A percentile compares a stretch with the other conserved stretches of the same genome.
These are phyloP conservation scores for Spilarctia lutea DNA, from an alignment of 2,888 invertebrate species.

Conservation along the genomic window DNA sequence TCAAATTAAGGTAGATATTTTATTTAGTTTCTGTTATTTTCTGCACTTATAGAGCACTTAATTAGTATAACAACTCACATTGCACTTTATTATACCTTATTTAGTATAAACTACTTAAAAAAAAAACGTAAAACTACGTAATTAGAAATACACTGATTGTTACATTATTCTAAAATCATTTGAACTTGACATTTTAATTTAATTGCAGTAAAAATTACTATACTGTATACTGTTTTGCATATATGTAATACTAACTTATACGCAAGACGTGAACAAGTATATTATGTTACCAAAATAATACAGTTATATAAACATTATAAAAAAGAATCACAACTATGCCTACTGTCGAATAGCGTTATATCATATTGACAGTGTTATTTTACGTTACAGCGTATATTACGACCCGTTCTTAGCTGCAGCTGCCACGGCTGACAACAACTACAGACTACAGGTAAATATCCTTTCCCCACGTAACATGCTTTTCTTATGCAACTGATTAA, in stretches of 20 bases:
- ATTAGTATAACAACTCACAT: constrained; percentile 32
- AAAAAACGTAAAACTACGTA: too few relatives aligned
- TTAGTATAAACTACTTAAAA: not conserved
- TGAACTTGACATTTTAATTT: not conserved
- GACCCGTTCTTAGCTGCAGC: constrained; percentile 98
- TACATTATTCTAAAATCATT: not conserved
- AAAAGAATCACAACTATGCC: not conserved
- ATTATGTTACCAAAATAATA: not conserved
- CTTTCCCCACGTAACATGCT: constrained; percentile 6
- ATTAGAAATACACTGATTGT: not conserved
- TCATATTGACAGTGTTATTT: constrained; percentile 41
- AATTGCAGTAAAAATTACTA: not conserved
- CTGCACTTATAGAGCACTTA: constrained; percentile 46
- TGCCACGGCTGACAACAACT: constrained; percentile 94
- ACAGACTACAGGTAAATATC: constrained; percentile 94
- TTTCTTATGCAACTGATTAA: constrained; percentile 19
- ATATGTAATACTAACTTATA: not conserved
- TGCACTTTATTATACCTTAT: constrained; percentile 40
- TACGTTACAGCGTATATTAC: constrained; percentile 94
- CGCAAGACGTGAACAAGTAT: not conserved
- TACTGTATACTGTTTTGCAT: not conserved
- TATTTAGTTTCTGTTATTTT: constrained; percentile 36
- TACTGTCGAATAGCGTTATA: not conserved
- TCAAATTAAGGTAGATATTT: constrained; percentile 31
- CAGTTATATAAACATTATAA: not conserved